Base-by-base conservation (phyloP, 2,888 invertebrate genomes). In the Ctenicera cuprea region DNA sequence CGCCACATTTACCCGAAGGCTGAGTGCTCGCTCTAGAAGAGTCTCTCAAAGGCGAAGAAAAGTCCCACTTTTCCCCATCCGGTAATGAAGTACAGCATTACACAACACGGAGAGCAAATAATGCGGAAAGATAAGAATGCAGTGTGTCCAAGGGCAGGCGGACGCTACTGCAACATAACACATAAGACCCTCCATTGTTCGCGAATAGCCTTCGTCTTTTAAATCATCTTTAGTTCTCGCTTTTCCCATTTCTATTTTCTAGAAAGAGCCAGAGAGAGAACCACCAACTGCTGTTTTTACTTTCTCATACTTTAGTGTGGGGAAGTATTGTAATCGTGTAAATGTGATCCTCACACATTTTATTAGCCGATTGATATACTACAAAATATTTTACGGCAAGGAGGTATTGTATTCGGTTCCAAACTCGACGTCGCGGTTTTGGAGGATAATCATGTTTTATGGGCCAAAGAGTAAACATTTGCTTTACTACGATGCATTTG, bases 111-210 rank as follows among this genome's bases (percentile, higher is more conserved):
- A 54, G 54, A 54, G 54, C 54, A 54, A 54, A 61, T 61, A 43
- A 61, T 41, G 20, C 41, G 61, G 61, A 41, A 61, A 61, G 61
- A 61, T 61, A 61, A 61, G 61, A 61, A 54, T 54, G 54, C 54
- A 54, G 26, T 8, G 33, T 54, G 54, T 20, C 54, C 54, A 54
- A 54, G 54, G 54, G 30, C 54, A 50, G 18, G 30, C 54, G 54
- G 54, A 30, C 54, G 33, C 30, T 18, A 45, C 16, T 54, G 54
- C 54, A 54, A 22, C 54, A 54, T 52, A 52, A 22, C 52, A 52
- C 52, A 52, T 30, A 54, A 54, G 54, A 54, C 9, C 54, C 52
- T 26, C 52, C 52, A 54, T 54, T 54, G 54, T 54, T 54, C 14
- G 54, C 54, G 54, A 54, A 54, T 54, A 54, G 54, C 54, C 54